A percentile compares a stretch with the other conserved stretches of the same genome.
Conservation (phyloP, 2,797 vertebrate genomes). For the Gallinago nigripennis region DNA sequence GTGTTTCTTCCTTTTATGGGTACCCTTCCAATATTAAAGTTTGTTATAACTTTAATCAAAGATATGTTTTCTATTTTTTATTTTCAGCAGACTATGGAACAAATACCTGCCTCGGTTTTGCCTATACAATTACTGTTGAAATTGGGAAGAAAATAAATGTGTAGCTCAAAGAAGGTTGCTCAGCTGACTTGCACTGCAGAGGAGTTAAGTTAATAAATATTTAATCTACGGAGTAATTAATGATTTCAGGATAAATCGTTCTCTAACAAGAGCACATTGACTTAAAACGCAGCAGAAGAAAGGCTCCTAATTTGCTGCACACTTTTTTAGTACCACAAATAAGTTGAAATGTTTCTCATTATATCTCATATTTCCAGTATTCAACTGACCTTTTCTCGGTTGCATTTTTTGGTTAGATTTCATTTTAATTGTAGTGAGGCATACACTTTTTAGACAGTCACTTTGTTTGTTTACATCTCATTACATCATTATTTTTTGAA, state of each 20-base stretch:
- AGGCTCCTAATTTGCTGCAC: neutral
- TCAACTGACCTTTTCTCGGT: neutral
- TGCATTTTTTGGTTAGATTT: neutral
- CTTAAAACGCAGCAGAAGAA: neutral
- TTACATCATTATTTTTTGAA: neutral
- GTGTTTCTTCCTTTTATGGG: neutral
- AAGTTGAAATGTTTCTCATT: neutral
- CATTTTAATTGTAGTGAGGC: neutral
- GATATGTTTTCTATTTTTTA: neutral
- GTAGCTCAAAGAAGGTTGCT: neutral
- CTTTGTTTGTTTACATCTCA: neutral
- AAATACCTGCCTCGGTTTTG: neutral
- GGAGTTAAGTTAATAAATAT: neutral
- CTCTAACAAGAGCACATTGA: neutral
- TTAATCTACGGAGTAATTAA: constrained; percentile 7
- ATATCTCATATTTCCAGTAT: neutral
- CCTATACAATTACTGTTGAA: neutral
- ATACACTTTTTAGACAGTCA: neutral
- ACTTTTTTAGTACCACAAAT: neutral
- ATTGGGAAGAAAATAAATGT: neutral
- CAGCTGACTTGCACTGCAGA: neutral
- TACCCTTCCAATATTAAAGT: neutral
- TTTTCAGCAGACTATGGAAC: neutral
- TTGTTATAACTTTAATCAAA: neutral
- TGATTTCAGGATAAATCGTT: neutral